Evolutionary conservation across 2,797 vertebrate species (phyloP), one percentile per base, ranked within the genome.

Genomic region (Poliocrania exsul): DNA sequence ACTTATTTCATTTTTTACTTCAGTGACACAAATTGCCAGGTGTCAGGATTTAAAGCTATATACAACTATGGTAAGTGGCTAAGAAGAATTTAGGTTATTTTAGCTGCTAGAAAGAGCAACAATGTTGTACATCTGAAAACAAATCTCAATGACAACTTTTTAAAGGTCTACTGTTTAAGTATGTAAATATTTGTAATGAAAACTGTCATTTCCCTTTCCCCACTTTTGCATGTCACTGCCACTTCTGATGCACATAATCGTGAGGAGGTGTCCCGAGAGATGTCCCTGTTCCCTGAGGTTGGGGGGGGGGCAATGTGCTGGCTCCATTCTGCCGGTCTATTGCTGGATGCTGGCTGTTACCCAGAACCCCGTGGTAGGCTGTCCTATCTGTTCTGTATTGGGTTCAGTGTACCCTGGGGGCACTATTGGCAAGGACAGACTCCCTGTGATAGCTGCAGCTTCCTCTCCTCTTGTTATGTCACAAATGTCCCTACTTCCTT

Each of bases 381-480:
- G 5, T 0, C 0, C 21, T 67, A 1, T 11, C 12, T 2, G 3
- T 16, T 21, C 6, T 38, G 16, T 8, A 29, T 9, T 42, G 58
- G 25, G 6, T 1, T 13, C 2, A 2, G 13, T 3, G 19, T 42
- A 14, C 6, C 7, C 21, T 1, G 0, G 6, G 9, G 16, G 47
- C 31, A 25, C 6, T 53, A 11, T 5, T 2, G 4, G 7, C 18
- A 57, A 13, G 16, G 26, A 62, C 24, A 77, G 29, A 35, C 3
- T 29, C 11, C 5, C 3, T 10, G 2, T 51, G 15, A 31, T 12
- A 42, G 21, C 19, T 64, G 5, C 13, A 64, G 6, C 26, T 86
- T 78, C 19, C 33, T 57, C 28, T 78, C 51, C 21, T 82, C 4
- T 58, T 10, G 26, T 14, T 33, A 1, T 29, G 16, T 35, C 56